Conservation (phyloP, 2,113 vertebrate species). For the Microcebus griseorufus region DNA sequence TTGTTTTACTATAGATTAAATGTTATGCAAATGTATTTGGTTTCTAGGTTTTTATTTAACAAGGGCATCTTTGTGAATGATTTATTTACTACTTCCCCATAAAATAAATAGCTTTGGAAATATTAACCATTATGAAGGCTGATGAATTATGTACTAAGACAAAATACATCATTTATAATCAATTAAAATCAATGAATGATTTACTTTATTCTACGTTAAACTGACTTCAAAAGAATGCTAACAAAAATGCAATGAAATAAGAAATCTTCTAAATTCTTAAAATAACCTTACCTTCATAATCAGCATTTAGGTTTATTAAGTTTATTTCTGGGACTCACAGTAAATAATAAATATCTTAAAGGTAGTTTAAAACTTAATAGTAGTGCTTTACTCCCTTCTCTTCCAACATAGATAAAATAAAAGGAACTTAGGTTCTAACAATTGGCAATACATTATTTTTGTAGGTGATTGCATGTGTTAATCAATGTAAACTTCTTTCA, state of each 20-base stretch:
- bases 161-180: conserved; percentile 45
- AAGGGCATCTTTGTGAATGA: neutral
- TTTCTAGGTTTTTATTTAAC: conserved; percentile 42
- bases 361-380: neutral
- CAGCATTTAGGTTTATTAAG: neutral
- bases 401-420: neutral
- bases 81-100: conserved; percentile 52
- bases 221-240: neutral
- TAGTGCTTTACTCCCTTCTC: neutral
- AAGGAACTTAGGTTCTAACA: neutral
- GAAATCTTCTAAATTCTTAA: neutral
- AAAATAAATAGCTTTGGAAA: conserved; percentile 18
- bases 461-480: neutral
- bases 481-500: neutral
- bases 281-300: neutral
- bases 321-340: neutral
- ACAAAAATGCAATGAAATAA: conserved; percentile 10
- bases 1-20: conserved; percentile 45
- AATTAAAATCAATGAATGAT: conserved; percentile 39
- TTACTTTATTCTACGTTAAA: neutral
- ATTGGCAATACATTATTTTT: neutral
- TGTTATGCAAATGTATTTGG: neutral
- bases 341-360: neutral
- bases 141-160: conserved; percentile 58
- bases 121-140: neutral